Evolutionary conservation across 2,888 invertebrate species (phyloP), one percentile per base, ranked within the genome.

Genomic region (Erpobdella octoculata): DNA sequence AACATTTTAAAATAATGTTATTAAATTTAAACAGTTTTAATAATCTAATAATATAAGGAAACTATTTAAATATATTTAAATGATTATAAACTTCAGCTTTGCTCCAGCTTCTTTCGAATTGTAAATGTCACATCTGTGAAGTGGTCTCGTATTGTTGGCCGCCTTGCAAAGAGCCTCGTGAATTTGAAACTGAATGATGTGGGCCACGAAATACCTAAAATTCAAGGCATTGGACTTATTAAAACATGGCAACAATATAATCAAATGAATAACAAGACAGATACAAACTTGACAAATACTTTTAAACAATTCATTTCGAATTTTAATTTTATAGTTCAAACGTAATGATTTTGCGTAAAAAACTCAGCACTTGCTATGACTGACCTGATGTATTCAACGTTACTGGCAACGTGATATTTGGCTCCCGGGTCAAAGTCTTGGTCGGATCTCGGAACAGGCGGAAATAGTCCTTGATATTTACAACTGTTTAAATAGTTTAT

Each of bases 101-200:
- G 12, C 12, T 35, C 94, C 94, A 21, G 93, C 93, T 75, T 90
- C 90, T 61, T 89, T 89, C 79, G 90, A 92, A 68, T 90, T 85
- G 85, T 93, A 92, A 80, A 93, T 89, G 83, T 94, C 93, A 82
- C 94, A 95, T 80, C 90, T 90, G 85, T 94, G 91, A 53, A 95
- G 85, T 0, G 92, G 89, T 74, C 89, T 89, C 0, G 74, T 78
- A 83, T 93, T 91, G 0, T 90, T 90, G 1, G 93, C 90, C 0
- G 89, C 88, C 73, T 88, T 81, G 79, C 94, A 95, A 76, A 94
- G 85, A 0, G 91, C 88, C 36, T 91, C 87, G 85, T 92, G 90
- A 71, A 95, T 88, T 85, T 94, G 94, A 87, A 94, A 95, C 85
- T 95, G 94, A n/a, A 95, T 87, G 15, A 95, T 87, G 6, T 91